Evolutionary conservation across 2,113 vertebrate species (phyloP), one percentile per base, ranked within the genome.

Genomic region (Myxocyprinus asiaticus): DNA sequence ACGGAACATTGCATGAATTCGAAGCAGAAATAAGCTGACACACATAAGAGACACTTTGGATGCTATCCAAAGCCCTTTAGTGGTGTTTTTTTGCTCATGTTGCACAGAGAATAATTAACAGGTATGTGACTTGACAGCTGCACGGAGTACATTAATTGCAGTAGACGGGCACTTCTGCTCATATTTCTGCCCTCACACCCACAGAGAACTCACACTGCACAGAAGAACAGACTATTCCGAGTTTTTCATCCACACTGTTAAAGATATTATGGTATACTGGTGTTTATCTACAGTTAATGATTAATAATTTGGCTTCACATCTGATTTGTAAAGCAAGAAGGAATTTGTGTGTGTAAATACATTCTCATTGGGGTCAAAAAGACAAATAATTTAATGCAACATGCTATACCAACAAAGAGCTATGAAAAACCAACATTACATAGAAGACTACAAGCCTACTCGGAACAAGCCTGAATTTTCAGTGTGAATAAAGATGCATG

Each of bases 41-140:
- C 45, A 10, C 14, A 43, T 66, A 15, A 59, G 63, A 71, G 56
- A 43, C 45, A 78, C 42, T 66, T 33, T 67, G 45, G 51, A 72
- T 4, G 6, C 62, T 5, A 3, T 50, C 67, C 51, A 75, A 33
- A 66, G 59, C 43, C 50, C 5, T 51, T 76, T 55, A 4, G 43
- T 70, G 50, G 9, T 58, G 33, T 76, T 33, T 33, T 33, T 33
- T 33, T 9, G 17, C 4, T 8, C 47, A 77, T 55, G 63, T 67
- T 67, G 56, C 47, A 61, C 33, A 14, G 33, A 67, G 76, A 80
- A 80, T 71, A 71, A 80, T 83, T 80, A 71, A 81, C 79, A 81
- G 42, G 62, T 71, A 45, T 74, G 22, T 5, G n/a, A 77, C 55
- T 51, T 67, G 55, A 67, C 78, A 80, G 79, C 71, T 76, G 56